Evolutionary conservation across 2,113 vertebrate genomes (phyloP).

Genomic region (Phylloscopus whistleri): DNA sequence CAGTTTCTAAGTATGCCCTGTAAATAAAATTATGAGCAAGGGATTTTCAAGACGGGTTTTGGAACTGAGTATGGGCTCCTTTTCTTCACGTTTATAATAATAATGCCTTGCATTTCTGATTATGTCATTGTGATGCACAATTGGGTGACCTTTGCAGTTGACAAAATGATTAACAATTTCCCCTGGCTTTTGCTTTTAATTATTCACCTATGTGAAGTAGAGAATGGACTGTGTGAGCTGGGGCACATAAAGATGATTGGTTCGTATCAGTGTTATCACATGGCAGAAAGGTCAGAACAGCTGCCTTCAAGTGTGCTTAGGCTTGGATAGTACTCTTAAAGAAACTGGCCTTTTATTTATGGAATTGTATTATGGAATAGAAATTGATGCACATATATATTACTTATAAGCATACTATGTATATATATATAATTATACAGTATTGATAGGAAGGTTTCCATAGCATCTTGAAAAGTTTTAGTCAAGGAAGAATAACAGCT

Average conservation of each 20-base stretch:
- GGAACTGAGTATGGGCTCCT: background rate
- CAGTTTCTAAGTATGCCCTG: background rate
- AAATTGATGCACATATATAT: background rate
- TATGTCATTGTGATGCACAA: background rate
- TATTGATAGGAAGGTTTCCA: background rate
- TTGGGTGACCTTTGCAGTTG: conserved; percentile 38
- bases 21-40: background rate
- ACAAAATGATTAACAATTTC: conserved; percentile 44
- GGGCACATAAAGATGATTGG: background rate
- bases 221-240: background rate
- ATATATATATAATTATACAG: background rate
- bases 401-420: background rate
- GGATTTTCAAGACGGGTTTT: background rate
- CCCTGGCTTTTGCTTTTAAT: conserved; percentile 48
- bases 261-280: background rate
- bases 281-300: background rate
- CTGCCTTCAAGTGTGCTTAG: background rate
- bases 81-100: background rate
- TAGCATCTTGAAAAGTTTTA: background rate
- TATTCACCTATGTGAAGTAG: background rate
- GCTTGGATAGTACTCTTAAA: background rate
- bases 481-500: background rate
- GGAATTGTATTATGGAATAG: background rate
- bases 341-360: background rate
- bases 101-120: background rate